A percentile compares a stretch with the other conserved stretches of the same genome.
Evolutionary conservation across 2,113 vertebrate species (phyloP).

Genomic region (Ornithorhynchus anatinus): DNA sequence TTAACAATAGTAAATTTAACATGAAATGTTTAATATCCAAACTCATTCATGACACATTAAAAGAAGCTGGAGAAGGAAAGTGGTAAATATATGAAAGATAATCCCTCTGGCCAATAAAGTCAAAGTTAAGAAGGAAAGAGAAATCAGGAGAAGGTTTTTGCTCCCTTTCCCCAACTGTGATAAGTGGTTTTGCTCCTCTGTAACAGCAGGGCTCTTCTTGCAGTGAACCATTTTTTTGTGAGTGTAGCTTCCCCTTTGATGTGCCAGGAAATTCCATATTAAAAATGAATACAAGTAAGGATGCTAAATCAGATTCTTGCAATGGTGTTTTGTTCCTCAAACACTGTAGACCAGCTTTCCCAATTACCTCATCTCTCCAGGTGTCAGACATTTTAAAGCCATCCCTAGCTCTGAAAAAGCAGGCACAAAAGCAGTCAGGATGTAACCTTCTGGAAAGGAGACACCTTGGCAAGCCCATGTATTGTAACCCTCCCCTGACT

Average conservation of each 20-base stretch:
- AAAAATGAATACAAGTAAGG: slow-evolving; percentile 33
- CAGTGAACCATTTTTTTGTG: slow-evolving; percentile 11
- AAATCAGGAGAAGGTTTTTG: background rate
- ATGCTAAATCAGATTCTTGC: slow-evolving; percentile 25
- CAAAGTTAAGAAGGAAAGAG: background rate
- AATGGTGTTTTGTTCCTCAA: slow-evolving; percentile 22
- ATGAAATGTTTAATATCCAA: slow-evolving; percentile 43
- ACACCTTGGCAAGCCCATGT: background rate
- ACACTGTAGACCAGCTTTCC: background rate
- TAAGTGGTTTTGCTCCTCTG: background rate
- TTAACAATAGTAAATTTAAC: slow-evolving; percentile 56
- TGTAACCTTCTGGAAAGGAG: slow-evolving; percentile 1
- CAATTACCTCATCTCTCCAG: slow-evolving; percentile 8
- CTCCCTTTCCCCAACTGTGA: background rate
- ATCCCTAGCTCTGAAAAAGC: slow-evolving; percentile 8
- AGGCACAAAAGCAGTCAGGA: background rate
- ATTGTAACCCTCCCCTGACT: background rate
- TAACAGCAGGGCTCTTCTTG: background rate
- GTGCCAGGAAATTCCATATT: slow-evolving; percentile 10
- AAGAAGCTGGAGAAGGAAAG: slow-evolving; percentile 15
- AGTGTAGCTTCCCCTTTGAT: slow-evolving; percentile 2
- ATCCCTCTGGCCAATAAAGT: slow-evolving; percentile 7
- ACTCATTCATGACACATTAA: slow-evolving; percentile 21
- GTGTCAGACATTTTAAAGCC: slow-evolving; percentile 22
- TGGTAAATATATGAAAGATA: slow-evolving; percentile 6